These are phyloP conservation scores for Cervus canadensis DNA, from an alignment of 2,113 vertebrate genomes.

Conservation along the genomic window DNA sequence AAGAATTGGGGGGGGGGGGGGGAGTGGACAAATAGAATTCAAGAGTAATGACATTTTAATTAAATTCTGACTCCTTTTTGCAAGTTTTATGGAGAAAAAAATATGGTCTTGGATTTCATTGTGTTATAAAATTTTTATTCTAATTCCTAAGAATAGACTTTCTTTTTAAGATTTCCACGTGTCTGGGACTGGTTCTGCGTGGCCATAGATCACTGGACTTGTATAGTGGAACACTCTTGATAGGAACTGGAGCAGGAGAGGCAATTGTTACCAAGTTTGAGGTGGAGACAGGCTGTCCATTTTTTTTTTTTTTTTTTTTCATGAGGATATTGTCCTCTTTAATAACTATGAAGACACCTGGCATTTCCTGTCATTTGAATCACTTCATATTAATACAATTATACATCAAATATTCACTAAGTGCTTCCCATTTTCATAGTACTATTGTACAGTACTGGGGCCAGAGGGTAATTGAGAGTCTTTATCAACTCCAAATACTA, in stretches of 20 bases:
- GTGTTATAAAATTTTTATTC: conserved; percentile 51
- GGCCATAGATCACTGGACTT: not conserved
- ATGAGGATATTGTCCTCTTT: not conserved
- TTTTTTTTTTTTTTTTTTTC: not conserved
- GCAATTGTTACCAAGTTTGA: not conserved
- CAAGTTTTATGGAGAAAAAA: conserved; percentile 59
- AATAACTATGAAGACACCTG: not conserved
- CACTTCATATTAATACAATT: not conserved
- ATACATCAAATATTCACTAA: not conserved
- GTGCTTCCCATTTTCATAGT: not conserved
- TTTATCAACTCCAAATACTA: not conserved
- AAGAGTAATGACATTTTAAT: conserved; percentile 54
- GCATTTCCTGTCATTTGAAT: not conserved
- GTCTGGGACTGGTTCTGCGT: not conserved
- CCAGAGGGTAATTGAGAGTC: not conserved
- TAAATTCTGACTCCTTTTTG: conserved; percentile 57
- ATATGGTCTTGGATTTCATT: conserved; percentile 53
- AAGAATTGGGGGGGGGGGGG: conserved; percentile 20
- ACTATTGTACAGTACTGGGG: not conserved
- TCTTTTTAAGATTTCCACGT: conserved; percentile 35
- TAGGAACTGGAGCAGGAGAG: not conserved
- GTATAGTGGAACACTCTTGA: not conserved
- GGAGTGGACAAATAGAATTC: conserved; percentile 58
- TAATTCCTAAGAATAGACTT: conserved; percentile 40
- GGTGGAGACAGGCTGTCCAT: not conserved